Evolutionary conservation across 2,797 vertebrate genomes (phyloP), one percentile per base, ranked within the genome.

Genomic region (Onychomys arenicola): DNA sequence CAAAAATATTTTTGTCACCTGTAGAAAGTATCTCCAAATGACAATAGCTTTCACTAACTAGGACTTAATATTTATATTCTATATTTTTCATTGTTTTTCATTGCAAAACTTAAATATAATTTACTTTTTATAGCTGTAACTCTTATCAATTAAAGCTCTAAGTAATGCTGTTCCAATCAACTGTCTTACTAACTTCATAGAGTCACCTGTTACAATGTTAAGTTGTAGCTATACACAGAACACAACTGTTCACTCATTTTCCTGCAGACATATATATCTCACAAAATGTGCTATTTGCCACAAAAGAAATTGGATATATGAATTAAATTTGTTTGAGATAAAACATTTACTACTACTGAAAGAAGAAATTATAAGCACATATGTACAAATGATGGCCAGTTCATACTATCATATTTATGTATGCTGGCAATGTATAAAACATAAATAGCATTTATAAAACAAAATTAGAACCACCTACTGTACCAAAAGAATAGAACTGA

Each of bases 381-480:
- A 84, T 52, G 4, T 34, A 27, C 37, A 57, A 5, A 34, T 84
- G 29, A 59, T 77, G 19, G 4, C 49, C 5, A 12, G 14, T 29
- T 59, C 63, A 83, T 65, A 82, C 34, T 61, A 21, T 85, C 52
- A 80, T 78, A 37, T 90, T 59, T 78, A 27, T 13, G 21, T 17
- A 52, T 6, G 89, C 84, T 94, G 37, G 57, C 14, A 88, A 37
- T 23, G 10, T 81, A 37, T 49, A 55, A 55, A 32, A 77, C 55
- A 69, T 2, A 85, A 9, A n/a, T 25, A 29, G 2, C 57, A 82
- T 21, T 91, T n/a, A 88, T 90, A 55, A 1, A 84, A 37, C 4
- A 80, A 29, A 82, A 93, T 90, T 46, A 71, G 63, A 86, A 89
- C 61, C n/a, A 55, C 46, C 78, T 43, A 76, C n/a, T 81, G 93